These are phyloP conservation scores for Eupithecia centaureata DNA, from an alignment of 2,888 invertebrate genomes.

Conservation along the genomic window DNA sequence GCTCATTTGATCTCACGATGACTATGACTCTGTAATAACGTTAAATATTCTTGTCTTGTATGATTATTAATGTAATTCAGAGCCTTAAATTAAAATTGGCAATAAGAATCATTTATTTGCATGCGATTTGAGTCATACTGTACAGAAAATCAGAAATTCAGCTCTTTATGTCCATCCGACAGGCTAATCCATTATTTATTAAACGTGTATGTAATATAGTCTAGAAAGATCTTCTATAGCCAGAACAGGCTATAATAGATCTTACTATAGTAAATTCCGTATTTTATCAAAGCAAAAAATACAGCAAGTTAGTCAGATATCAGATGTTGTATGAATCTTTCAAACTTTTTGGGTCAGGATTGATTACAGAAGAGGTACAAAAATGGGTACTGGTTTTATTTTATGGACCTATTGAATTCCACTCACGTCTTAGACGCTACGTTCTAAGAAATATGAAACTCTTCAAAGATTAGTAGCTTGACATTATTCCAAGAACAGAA, in stretches of 20 bases:
- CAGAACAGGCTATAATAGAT: too few relatives aligned
- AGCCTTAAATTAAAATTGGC: not conserved
- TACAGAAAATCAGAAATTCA: too few relatives aligned
- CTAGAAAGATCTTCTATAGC: not conserved
- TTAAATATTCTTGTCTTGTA: conserved; percentile 15
- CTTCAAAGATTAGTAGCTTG: not conserved
- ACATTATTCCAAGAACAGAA: not conserved
- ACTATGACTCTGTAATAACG: conserved; percentile 36
- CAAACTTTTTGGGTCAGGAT: conserved; percentile 3
- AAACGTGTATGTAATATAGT: not conserved
- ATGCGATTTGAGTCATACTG: too few relatives aligned
- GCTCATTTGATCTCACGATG: conserved; percentile 53
- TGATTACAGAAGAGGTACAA: not conserved
- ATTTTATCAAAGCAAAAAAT: not conserved
- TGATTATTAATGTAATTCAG: not conserved
- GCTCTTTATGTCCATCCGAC: not conserved
- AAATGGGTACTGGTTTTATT: conserved; percentile 3
- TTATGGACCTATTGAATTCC: conserved; percentile 2
- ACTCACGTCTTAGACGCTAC: not conserved
- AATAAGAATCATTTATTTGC: too few relatives aligned
- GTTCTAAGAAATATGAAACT: conserved; percentile 2
- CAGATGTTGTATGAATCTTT: not conserved
- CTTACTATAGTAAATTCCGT: too few relatives aligned
- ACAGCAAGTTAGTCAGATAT: not conserved
- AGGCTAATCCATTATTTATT: too few relatives aligned